Evolutionary conservation across 2,888 invertebrate genomes (phyloP).

Genomic region (Phortica okadai): DNA sequence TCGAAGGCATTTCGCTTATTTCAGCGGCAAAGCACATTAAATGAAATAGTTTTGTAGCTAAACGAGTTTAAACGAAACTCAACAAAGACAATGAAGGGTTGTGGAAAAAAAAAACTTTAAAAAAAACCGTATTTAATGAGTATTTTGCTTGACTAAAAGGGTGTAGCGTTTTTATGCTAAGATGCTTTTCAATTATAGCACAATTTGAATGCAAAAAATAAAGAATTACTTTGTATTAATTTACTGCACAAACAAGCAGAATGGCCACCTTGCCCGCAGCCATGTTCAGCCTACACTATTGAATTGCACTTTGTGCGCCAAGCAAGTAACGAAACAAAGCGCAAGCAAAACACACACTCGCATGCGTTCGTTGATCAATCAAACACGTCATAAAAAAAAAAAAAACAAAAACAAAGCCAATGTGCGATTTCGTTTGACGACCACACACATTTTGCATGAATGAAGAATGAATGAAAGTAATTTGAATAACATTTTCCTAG

Average conservation of each 20-base stretch:
- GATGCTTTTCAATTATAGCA: too few species aligned
- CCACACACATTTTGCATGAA: conserved; percentile 32
- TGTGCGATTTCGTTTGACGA: not conserved
- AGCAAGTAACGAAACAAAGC: not conserved
- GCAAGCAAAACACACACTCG: not conserved
- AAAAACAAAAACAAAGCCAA: not conserved
- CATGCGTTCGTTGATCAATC: not conserved
- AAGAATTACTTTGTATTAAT: too few species aligned
- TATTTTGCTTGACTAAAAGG: too few species aligned
- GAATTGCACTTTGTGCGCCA: not conserved
- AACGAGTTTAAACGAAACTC: not conserved
- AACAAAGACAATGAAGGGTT: too few species aligned
- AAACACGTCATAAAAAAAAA: not conserved
- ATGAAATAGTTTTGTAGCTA: not conserved
- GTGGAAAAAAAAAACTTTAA: not conserved
- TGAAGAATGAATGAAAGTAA: conserved; percentile 53
- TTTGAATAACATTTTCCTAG: conserved; percentile 57
- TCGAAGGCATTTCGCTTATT: not conserved
- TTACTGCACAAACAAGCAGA: too few species aligned
- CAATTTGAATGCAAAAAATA: too few species aligned
- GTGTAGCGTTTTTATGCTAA: too few species aligned
- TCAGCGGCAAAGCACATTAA: conserved; percentile 5
- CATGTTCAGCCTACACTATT: too few species aligned
- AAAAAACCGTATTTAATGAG: not conserved
- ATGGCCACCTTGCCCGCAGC: too few species aligned